phyloP scores from a whole-genome alignment of 2,888 invertebrate genomes.

The Anthophora plumipes region DNA sequence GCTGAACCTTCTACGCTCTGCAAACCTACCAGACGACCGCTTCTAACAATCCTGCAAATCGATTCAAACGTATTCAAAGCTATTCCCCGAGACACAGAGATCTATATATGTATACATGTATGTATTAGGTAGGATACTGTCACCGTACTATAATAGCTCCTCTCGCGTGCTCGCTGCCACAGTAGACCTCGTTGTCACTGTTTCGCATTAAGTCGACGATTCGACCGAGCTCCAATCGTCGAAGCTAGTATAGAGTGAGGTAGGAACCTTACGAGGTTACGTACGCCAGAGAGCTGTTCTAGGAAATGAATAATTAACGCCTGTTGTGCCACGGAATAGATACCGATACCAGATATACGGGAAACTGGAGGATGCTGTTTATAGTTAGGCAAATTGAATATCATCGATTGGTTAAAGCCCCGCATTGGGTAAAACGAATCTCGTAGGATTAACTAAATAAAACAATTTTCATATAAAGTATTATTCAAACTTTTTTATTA shows the following conservation, averaged over 20 bases:
- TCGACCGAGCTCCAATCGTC: slow-evolving; percentile 34
- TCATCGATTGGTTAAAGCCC: background rate
- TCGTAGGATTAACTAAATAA: too few relatives aligned
- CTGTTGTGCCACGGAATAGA: slow-evolving; percentile 40
- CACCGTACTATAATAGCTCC: slow-evolving; percentile 72
- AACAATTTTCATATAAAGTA: too few relatives aligned
- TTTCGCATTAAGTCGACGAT: slow-evolving; percentile 67
- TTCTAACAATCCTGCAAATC: slow-evolving; percentile 75
- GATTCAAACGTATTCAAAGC: slow-evolving; percentile 82
- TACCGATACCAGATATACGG: slow-evolving; percentile 35
- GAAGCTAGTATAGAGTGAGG: background rate
- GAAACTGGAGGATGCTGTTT: background rate
- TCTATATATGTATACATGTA: slow-evolving; percentile 43
- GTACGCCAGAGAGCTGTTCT: slow-evolving; percentile 49
- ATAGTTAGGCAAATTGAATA: slow-evolving; percentile 26
- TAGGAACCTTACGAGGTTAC: slow-evolving; percentile 51
- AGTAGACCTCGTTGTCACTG: slow-evolving; percentile 74
- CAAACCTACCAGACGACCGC: slow-evolving; percentile 43
- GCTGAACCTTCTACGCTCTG: slow-evolving; percentile 67
- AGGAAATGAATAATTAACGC: slow-evolving; percentile 66
- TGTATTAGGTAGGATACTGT: slow-evolving; percentile 65
- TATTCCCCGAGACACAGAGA: slow-evolving; percentile 76
- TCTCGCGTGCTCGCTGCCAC: slow-evolving; percentile 60
- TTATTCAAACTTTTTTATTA: too few relatives aligned
- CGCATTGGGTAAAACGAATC: too few relatives aligned